A percentile compares a stretch with the other conserved stretches of the same genome.
Evolutionary conservation across 2,888 invertebrate genomes (phyloP).

Genomic region (Erebia ligea): DNA sequence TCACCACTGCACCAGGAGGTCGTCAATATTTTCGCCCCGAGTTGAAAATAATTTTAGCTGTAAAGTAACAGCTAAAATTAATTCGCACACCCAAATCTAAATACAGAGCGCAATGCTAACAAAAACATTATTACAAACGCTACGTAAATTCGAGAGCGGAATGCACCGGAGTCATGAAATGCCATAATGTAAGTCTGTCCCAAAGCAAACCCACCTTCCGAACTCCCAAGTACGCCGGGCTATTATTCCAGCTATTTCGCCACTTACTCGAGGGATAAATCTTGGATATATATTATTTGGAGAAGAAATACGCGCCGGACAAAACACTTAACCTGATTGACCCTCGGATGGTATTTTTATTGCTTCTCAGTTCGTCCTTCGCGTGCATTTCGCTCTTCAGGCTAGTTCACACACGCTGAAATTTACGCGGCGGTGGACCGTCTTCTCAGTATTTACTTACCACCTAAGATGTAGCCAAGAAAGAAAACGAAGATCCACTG

Average conservation of each 20-base stretch:
- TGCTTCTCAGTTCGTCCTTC: conserved; percentile 59
- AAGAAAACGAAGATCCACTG: no score
- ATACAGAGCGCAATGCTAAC: conserved; percentile 3
- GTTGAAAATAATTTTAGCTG: neutral
- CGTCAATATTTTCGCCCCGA: neutral
- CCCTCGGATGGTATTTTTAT: conserved; percentile 73
- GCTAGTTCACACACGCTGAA: neutral
- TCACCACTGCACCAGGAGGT: no score
- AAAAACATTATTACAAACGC: conserved; percentile 18
- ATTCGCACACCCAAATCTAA: conserved; percentile 4
- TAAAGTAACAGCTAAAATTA: neutral
- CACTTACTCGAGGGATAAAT: conserved; percentile 61
- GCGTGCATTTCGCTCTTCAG: conserved; percentile 28
- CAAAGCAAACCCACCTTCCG: conserved; percentile 42
- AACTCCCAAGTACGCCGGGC: conserved; percentile 42
- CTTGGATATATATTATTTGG: conserved; percentile 65
- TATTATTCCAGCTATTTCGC: conserved; percentile 65
- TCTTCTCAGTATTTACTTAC: no score
- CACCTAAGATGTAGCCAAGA: no score
- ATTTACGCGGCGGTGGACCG: neutral
- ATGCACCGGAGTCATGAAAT: conserved; percentile 39
- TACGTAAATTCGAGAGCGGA: conserved; percentile 30
- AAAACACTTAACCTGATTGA: conserved; percentile 76
- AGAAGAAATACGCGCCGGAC: conserved; percentile 58
- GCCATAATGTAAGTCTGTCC: conserved; percentile 37